Base-by-base conservation (phyloP, 1,140 invertebrate species). In the Andrena cerasifolii region DNA sequence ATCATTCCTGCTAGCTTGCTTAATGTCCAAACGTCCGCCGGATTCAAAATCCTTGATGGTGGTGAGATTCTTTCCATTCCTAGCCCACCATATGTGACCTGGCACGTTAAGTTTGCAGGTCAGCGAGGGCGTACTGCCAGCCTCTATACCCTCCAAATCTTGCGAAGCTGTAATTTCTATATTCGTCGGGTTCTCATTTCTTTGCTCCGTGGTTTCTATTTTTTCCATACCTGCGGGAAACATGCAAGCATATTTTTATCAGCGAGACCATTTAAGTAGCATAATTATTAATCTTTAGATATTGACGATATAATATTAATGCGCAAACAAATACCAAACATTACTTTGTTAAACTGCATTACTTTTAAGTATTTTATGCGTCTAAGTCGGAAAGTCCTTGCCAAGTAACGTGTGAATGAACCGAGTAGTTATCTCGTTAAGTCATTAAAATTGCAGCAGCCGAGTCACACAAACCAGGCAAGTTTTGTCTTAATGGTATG, bases 1-100 rank as follows among this genome's bases (percentile, higher is more conserved):
- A 49, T 95, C 93, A 10, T 90, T 89, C 47, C 92, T 88, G 2
- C 90, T 94, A 14, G 93, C 91, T 71, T 92, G 92, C 3, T 90
- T 85, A 40, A 95, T 89, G n/a, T 92, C 92, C 31, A 94, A 82
- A 21, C 91, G 84, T 36, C 82, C 87, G 33, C 73, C 70, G n/a
- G 80, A 56, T 1, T 91, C 88, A 21, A 85, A 89, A 56, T 92
- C 89, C 68, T 88, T 91, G 45, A 91, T 85, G 7, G 88, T 90
- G 0, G 91, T 93, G 3, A 92, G 80, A 80, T 93, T 93, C 21
- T 82, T 88, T 12, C 73, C 89, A 26, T 87, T 83, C 8, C 71
- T 82, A 28, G 66, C 88, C 92, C 92, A 93, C 89, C 87, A 89
- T 63, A 93, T 86, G 5, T 87, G 76, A 66, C 89, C 87, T 0